These are phyloP conservation scores for Polylopha cassiicola DNA, from an alignment of 2,888 invertebrate species.

Conservation along the genomic window DNA sequence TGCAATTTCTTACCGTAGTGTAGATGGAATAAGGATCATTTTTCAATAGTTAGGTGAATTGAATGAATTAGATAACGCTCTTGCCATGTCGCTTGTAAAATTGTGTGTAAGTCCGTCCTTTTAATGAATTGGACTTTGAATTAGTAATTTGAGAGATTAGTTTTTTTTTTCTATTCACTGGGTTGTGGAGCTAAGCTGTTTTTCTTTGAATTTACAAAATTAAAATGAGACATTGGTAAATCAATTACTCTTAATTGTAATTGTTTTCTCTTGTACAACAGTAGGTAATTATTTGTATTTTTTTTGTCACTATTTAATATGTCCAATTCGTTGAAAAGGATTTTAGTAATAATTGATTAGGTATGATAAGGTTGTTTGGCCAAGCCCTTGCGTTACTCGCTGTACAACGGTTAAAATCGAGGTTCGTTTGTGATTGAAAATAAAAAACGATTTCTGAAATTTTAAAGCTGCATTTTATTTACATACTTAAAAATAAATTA, in stretches of 20 bases:
- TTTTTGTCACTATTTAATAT: no score
- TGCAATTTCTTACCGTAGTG: background rate
- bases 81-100: slow-evolving; percentile 25
- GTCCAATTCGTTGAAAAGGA: background rate
- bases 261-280: background rate
- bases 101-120: slow-evolving; percentile 12
- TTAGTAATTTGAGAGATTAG: slow-evolving; percentile 9
- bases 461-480: slow-evolving; percentile 31
- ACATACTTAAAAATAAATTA: slow-evolving; percentile 1
- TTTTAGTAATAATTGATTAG: slow-evolving; percentile 1
- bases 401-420: slow-evolving; percentile 32
- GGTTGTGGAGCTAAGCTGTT: no score
- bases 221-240: no score
- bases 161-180: no score
- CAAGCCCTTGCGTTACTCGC: slow-evolving; percentile 31
- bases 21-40: background rate
- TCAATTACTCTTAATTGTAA: no score
- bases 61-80: slow-evolving; percentile 22
- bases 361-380: slow-evolving; percentile 31
- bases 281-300: background rate
- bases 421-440: slow-evolving; percentile 34
- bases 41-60: slow-evolving; percentile 3
- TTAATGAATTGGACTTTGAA: slow-evolving; percentile 13
- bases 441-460: slow-evolving; percentile 35
- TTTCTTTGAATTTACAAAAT: no score